A percentile compares a stretch with the other conserved stretches of the same genome.
Evolutionary conservation across 2,113 vertebrate genomes (phyloP).

Genomic region (Acrocephalus arundinaceus): DNA sequence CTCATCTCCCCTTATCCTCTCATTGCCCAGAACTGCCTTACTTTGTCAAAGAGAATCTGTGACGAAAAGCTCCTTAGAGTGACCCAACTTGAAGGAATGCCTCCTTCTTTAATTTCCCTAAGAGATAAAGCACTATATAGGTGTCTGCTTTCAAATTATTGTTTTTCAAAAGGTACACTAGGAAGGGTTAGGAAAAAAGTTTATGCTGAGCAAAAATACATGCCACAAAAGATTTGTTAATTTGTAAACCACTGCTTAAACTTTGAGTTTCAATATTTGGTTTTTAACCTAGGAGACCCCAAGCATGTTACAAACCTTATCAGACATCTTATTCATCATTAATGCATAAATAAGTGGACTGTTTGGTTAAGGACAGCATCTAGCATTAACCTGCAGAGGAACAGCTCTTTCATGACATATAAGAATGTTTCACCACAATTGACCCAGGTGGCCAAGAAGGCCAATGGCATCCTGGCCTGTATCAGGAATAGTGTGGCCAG

Average conservation of each 20-base stretch:
- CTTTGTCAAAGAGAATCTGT: not conserved
- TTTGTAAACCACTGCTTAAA: not conserved
- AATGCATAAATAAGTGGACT: not conserved
- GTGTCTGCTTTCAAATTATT: not conserved
- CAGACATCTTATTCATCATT: not conserved
- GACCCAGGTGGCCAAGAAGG: not conserved
- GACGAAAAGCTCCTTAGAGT: not conserved
- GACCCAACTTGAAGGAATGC: not conserved
- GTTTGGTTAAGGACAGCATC: not conserved
- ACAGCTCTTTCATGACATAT: not conserved
- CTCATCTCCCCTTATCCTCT: conserved; percentile 2
- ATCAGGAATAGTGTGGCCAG: not conserved
- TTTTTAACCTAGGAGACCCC: not conserved
- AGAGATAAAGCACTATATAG: not conserved
- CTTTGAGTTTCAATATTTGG: not conserved
- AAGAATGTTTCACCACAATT: not conserved
- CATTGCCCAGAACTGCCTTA: not conserved
- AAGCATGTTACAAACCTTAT: not conserved
- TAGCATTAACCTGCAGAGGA: not conserved
- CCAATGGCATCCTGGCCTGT: not conserved
- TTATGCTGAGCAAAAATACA: not conserved
- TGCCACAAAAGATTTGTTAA: not conserved
- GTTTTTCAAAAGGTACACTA: not conserved
- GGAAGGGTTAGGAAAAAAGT: not conserved
- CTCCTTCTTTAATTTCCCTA: not conserved